Conservation (phyloP, 2,797 vertebrate genomes). For the Gambusia yucatana region DNA sequence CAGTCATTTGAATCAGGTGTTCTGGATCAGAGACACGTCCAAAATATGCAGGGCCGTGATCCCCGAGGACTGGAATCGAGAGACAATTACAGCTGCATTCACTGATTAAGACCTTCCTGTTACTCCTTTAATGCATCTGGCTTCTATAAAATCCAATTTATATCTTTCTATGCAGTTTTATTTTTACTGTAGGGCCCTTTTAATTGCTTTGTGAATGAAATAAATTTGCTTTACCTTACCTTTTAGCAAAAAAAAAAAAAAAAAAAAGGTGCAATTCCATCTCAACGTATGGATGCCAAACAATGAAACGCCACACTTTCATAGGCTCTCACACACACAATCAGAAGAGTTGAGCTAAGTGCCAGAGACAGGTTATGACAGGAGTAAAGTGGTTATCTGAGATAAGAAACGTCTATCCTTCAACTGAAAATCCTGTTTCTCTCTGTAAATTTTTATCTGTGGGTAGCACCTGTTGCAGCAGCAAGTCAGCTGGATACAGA, state of each 20-base stretch:
- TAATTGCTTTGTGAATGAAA: background rate
- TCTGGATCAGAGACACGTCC: no score
- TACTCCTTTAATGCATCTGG: background rate
- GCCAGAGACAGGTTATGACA: constrained; percentile 71
- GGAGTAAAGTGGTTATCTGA: constrained; percentile 76
- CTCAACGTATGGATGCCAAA: constrained; percentile 44
- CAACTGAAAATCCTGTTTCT: constrained; percentile 76
- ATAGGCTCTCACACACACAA: constrained; percentile 11
- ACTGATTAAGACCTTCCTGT: background rate
- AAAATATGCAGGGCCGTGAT: no score
- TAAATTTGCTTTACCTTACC: background rate
- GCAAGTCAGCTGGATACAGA: constrained; percentile 73
- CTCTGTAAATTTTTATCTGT: constrained; percentile 75
- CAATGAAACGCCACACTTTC: constrained; percentile 20
- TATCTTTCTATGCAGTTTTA: background rate
- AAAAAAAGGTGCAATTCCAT: constrained; percentile 15
- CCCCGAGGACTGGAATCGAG: no score
- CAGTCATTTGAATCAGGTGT: no score
- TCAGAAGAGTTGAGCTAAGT: constrained; percentile 57
- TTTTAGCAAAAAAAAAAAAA: background rate
- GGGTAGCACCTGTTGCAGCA: constrained; percentile 77
- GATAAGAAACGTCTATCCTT: constrained; percentile 79
- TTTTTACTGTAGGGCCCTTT: background rate
- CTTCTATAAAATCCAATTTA: background rate
- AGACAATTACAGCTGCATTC: background rate